Conservation (phyloP, 2,797 vertebrate genomes). For the Syncerus caffer region DNA sequence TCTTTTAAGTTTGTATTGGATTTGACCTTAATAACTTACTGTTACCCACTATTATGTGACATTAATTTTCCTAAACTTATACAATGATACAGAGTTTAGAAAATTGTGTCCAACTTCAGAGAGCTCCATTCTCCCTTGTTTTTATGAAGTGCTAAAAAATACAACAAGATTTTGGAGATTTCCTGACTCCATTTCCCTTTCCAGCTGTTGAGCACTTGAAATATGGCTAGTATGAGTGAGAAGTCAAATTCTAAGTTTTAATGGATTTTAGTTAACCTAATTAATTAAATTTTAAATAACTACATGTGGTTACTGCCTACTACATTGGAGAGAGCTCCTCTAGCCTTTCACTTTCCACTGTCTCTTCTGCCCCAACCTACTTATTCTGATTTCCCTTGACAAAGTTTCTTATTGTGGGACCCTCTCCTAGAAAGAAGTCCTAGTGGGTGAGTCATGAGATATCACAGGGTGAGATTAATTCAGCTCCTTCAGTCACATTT, state of each 20-base stretch:
- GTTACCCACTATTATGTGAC: not conserved
- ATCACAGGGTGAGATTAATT: not conserved
- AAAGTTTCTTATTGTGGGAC: not conserved
- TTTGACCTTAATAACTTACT: not conserved
- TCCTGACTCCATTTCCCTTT: not conserved
- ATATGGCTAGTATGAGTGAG: not conserved
- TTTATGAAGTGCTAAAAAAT: not conserved
- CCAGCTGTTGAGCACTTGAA: not conserved
- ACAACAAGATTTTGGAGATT: not conserved
- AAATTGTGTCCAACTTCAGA: not conserved
- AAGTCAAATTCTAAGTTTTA: not conserved
- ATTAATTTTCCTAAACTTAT: not conserved
- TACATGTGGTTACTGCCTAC: not conserved
- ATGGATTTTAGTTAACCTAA: not conserved
- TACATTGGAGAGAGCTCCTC: not conserved
- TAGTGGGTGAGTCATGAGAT: not conserved
- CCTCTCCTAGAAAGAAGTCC: not conserved
- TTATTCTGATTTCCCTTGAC: not conserved
- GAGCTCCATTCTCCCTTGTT: not conserved
- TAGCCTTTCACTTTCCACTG: not conserved
- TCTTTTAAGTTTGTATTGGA: not conserved
- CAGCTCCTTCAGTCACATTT: not conserved
- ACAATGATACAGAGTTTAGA: not conserved
- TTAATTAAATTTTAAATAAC: not conserved
- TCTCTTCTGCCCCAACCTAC: not conserved